Evolutionary conservation across 2,113 vertebrate species (phyloP).

Genomic region (Sigmodon hispidus): DNA sequence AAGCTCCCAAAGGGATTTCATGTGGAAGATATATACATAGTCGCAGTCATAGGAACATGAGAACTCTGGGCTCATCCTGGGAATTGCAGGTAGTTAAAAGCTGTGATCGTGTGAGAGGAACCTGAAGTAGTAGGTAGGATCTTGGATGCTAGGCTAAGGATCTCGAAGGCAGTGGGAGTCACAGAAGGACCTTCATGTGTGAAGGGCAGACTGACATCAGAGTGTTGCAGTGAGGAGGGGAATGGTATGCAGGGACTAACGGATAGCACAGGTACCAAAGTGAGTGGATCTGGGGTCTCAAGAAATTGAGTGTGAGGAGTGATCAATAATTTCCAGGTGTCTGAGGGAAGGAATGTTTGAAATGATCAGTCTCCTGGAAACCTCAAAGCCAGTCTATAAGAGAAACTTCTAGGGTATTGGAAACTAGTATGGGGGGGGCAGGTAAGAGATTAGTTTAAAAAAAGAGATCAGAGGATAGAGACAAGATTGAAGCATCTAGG

Average conservation of each 20-base stretch:
- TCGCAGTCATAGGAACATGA: neutral
- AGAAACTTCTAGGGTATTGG: neutral
- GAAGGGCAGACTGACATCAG: neutral
- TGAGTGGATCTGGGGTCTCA: neutral
- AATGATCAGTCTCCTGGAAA: neutral
- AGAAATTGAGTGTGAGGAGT: neutral
- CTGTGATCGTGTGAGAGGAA: neutral
- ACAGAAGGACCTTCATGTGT: neutral
- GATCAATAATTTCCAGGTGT: neutral
- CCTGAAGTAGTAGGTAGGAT: neutral
- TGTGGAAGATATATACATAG: neutral
- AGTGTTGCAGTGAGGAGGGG: neutral
- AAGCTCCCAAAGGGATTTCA: neutral
- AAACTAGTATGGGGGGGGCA: neutral
- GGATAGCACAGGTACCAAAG: neutral
- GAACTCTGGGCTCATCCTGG: neutral
- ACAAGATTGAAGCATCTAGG: neutral
- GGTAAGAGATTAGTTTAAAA: neutral
- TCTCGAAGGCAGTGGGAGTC: neutral
- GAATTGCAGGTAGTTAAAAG: constrained; percentile 14
- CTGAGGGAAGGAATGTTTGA: neutral
- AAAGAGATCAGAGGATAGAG: neutral
- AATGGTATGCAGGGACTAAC: neutral
- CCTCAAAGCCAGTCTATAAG: neutral
- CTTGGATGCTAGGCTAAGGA: neutral